Conservation (phyloP, 1,140 invertebrate genomes). For the Drosophila ogumai region DNA sequence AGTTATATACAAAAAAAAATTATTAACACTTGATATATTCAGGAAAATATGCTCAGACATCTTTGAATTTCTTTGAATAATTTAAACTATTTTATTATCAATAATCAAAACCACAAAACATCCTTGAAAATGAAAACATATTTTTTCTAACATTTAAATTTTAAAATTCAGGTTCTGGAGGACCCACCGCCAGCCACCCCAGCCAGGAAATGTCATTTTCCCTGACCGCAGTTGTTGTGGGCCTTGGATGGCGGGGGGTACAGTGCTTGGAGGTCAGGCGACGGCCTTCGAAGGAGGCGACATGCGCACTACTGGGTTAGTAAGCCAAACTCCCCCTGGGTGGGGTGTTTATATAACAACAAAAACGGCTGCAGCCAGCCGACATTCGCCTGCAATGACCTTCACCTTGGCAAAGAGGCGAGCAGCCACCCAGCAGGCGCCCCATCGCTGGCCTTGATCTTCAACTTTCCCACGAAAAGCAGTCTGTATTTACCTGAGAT, state of each 20-base stretch:
- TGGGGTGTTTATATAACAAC: slow-evolving; percentile 67
- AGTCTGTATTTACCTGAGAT: slow-evolving; percentile 26
- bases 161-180: no score
- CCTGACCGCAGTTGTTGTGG: slow-evolving; percentile 12
- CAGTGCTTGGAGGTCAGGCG: slow-evolving; percentile 50
- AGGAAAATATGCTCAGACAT: not conserved
- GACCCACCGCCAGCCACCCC: not conserved
- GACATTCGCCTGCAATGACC: slow-evolving; percentile 68
- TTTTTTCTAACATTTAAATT: not conserved
- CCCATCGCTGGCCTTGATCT: slow-evolving; percentile 64
- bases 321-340: slow-evolving; percentile 44
- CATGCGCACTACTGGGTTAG: slow-evolving; percentile 69
- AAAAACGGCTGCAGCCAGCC: slow-evolving; percentile 59
- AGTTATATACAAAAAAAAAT: no score
- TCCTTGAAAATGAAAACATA: not conserved
- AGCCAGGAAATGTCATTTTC: not conserved
- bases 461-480: slow-evolving; percentile 48
- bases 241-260: slow-evolving; percentile 12
- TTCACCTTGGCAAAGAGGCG: slow-evolving; percentile 68
- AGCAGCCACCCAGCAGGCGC: slow-evolving; percentile 23
- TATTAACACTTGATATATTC: no score
- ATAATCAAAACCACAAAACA: no score
- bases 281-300: slow-evolving; percentile 53
- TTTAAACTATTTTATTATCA: not conserved
- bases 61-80: not conserved